These are phyloP conservation scores for Mastomys natalensis DNA, from an alignment of 2,113 vertebrate species.

Conservation along the genomic window DNA sequence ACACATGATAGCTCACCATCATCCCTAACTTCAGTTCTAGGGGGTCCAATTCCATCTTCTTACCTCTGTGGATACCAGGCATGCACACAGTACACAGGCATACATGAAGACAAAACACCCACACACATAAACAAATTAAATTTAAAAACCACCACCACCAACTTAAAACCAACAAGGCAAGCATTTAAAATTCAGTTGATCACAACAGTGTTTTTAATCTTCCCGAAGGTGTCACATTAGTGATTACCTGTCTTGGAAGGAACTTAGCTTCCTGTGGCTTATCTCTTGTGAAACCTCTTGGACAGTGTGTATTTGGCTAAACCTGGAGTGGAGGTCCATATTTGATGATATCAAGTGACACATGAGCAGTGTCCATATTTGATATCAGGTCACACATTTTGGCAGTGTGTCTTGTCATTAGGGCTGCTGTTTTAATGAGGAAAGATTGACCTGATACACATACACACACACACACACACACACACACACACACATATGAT, in stretches of 20 bases:
- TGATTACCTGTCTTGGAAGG: neutral
- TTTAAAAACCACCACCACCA: neutral
- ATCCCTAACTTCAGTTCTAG: neutral
- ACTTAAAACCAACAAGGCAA: neutral
- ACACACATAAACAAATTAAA: neutral
- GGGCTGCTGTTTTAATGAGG: neutral
- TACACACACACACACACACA: no score
- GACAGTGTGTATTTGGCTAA: neutral
- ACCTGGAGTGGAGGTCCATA: neutral
- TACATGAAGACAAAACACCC: neutral
- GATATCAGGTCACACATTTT: neutral
- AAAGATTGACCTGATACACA: neutral
- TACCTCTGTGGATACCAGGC: neutral
- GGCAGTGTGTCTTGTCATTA: neutral
- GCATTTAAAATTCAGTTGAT: neutral
- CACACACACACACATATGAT: neutral
- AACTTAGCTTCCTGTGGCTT: neutral
- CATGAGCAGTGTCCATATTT: constrained; percentile 2
- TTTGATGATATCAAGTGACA: neutral
- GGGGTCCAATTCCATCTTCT: neutral
- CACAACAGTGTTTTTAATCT: neutral
- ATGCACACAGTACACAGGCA: neutral
- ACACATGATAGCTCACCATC: neutral
- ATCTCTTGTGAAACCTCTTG: neutral
- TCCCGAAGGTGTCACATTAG: neutral